Base-by-base conservation (phyloP, 2,888 invertebrate species). In the Parelbella ahira region DNA sequence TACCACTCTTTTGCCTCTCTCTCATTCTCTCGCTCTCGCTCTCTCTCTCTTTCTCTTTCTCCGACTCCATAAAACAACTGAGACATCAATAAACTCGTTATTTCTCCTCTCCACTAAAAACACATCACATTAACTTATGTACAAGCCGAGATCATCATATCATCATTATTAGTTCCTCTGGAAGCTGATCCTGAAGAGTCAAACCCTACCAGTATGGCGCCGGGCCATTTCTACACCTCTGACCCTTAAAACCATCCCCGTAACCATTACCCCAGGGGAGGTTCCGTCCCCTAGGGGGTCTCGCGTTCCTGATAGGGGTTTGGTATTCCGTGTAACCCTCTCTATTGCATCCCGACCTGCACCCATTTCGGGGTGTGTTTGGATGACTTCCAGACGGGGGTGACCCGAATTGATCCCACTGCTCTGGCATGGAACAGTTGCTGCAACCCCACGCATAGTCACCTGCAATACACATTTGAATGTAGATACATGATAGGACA, bases 131-230 rank as follows among this genome's bases (percentile, higher is more conserved):
- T n/a, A n/a, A n/a, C n/a, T n/a, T n/a, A n/a, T n/a, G n/a, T n/a
- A n/a, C n/a, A n/a, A n/a, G n/a, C n/a, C n/a, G n/a, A n/a, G n/a
- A n/a, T n/a, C n/a, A n/a, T n/a, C n/a, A n/a, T n/a, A n/a, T n/a
- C n/a, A n/a, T n/a, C n/a, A n/a, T n/a, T n/a, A n/a, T n/a, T n/a
- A n/a, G n/a, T n/a, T n/a, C n/a, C n/a, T n/a, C n/a, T n/a, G n/a
- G n/a, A n/a, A n/a, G n/a, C n/a, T n/a, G n/a, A n/a, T n/a, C n/a
- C n/a, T n/a, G n/a, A n/a, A n/a, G n/a, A n/a, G n/a, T n/a, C n/a
- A n/a, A n/a, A n/a, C 5, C 29, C 49, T 79, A 86, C 83, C 86
- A 87, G 60, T 87, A 86, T 1, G 83, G 84, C 4, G 76, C 58
- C 0, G 79, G 74, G 0, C 71, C 82, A 43, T 70, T 84, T 52